Conservation (phyloP, 1,140 invertebrate genomes). For the Papilio xuthus region DNA sequence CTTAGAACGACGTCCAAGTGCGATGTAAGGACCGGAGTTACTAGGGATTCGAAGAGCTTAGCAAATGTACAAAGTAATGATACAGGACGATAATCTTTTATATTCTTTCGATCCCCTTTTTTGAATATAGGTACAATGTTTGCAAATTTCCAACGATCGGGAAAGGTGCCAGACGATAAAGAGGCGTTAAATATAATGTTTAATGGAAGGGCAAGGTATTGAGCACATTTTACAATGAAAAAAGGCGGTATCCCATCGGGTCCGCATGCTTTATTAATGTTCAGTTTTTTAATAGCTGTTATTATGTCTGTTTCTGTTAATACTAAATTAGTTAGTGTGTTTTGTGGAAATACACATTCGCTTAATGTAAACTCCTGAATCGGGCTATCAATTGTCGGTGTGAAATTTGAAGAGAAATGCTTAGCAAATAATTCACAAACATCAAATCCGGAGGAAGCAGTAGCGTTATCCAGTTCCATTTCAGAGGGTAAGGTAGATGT, state of each 20-base stretch:
- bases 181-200: neutral
- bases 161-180: neutral
- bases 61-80: neutral
- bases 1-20: too few relatives aligned
- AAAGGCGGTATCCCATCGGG: neutral
- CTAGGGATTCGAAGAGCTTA: neutral
- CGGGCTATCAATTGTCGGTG: too few relatives aligned
- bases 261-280: constrained; percentile 1
- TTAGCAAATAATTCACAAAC: too few relatives aligned
- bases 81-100: neutral
- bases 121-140: neutral
- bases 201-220: neutral
- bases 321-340: neutral
- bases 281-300: neutral
- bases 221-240: neutral
- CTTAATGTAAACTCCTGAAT: neutral
- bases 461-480: neutral
- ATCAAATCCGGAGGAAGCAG: neutral
- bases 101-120: neutral
- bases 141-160: neutral
- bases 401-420: too few relatives aligned
- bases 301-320: neutral
- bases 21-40: neutral
- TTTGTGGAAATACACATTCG: neutral
- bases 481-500: too few relatives aligned